Evolutionary conservation across 2,888 invertebrate species (phyloP).

Genomic region (Metellina segmentata): DNA sequence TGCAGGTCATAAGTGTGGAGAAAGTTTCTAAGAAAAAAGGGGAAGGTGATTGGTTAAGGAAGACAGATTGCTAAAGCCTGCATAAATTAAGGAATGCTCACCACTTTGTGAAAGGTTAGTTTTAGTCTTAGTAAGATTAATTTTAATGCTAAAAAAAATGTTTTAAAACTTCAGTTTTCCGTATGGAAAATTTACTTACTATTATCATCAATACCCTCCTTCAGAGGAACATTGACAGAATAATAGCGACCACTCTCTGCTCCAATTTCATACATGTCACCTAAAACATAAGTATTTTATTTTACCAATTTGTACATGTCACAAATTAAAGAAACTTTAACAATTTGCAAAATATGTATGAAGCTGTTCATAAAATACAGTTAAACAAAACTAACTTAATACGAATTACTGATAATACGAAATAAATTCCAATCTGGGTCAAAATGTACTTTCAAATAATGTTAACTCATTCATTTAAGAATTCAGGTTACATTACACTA

Average conservation of each 20-base stretch:
- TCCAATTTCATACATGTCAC: constrained; percentile 99
- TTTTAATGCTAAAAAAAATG: too few relatives aligned
- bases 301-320: neutral
- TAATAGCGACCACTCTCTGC: constrained; percentile 97
- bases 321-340: neutral
- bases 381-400: too few relatives aligned
- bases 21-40: too few relatives aligned
- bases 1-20: too few relatives aligned
- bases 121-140: too few relatives aligned
- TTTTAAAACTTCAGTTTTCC: neutral
- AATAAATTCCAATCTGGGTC: too few relatives aligned
- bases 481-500: neutral
- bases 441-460: neutral
- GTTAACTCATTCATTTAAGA: too few relatives aligned
- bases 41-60: too few relatives aligned
- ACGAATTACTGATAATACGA: too few relatives aligned
- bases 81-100: too few relatives aligned
- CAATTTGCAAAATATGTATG: neutral
- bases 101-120: too few relatives aligned
- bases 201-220: constrained; percentile 86
- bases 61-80: too few relatives aligned
- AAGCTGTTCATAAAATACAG: neutral
- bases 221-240: constrained; percentile 98
- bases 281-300: constrained; percentile 77
- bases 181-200: constrained; percentile 53